Evolutionary conservation across 1,140 invertebrate genomes (phyloP).

Genomic region (Aphidius gifuensis): DNA sequence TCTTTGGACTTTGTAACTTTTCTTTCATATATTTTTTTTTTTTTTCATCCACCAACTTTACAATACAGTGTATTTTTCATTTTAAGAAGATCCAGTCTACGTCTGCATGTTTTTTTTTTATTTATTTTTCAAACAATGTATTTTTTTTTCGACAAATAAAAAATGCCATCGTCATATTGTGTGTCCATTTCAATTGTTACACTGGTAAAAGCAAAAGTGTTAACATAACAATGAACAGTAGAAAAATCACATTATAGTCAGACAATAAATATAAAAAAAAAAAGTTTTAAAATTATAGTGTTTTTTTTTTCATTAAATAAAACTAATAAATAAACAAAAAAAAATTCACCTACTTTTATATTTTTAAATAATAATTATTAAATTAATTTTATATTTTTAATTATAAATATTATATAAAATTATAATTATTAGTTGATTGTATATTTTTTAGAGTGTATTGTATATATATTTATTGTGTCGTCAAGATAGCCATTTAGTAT

Average conservation of each 20-base stretch:
- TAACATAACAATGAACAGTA: slow-evolving; percentile 50
- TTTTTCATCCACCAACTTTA: slow-evolving; percentile 5
- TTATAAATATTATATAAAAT: not conserved
- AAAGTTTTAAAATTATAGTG: not conserved
- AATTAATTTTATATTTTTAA: not conserved
- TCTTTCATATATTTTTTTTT: too few species aligned
- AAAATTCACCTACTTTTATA: not conserved
- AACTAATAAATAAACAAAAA: too few species aligned
- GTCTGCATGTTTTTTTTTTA: slow-evolving; percentile 12
- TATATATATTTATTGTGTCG: not conserved
- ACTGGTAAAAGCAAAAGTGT: slow-evolving; percentile 36
- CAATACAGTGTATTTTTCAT: slow-evolving; percentile 3
- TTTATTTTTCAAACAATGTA: slow-evolving; percentile 35
- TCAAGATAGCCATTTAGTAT: not conserved
- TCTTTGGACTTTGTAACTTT: too few species aligned
- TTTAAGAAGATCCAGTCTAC: slow-evolving; percentile 4
- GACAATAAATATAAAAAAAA: slow-evolving; percentile 1
- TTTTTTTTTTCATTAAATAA: too few species aligned
- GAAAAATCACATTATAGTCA: slow-evolving; percentile 9
- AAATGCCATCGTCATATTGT: too few species aligned
- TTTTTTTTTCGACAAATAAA: slow-evolving; percentile 9
- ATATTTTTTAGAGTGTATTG: too few species aligned
- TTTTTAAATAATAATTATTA: slow-evolving; percentile 1
- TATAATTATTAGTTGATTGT: not conserved
- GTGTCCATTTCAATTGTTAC: slow-evolving; percentile 50